phyloP scores from a whole-genome alignment of 2,797 vertebrate species.

The Chrosomus eos region DNA sequence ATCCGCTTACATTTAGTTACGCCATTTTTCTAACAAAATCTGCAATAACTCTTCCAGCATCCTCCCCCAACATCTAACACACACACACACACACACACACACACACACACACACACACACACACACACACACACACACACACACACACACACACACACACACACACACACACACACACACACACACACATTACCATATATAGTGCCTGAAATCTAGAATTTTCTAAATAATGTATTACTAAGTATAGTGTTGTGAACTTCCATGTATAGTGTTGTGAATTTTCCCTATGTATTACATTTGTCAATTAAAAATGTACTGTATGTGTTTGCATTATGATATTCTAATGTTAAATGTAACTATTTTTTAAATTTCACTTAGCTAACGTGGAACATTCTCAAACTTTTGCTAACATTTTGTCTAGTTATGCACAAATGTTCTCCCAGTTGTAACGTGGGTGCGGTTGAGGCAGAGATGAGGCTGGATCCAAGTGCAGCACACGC shows the following conservation, averaged over 20 bases:
- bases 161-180: too few species aligned
- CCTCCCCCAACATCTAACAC: not conserved
- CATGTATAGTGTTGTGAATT: not conserved
- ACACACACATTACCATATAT: too few species aligned
- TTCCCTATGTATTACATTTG: not conserved
- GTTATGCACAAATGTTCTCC: too few species aligned
- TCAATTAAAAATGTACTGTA: not conserved
- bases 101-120: too few species aligned
- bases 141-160: too few species aligned
- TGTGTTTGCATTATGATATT: not conserved
- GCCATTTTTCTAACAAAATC: slow-evolving; percentile 30
- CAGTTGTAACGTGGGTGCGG: too few species aligned
- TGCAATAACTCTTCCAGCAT: slow-evolving; percentile 5
- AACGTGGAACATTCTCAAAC: not conserved
- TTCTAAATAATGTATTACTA: not conserved
- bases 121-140: too few species aligned
- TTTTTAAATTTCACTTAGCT: not conserved
- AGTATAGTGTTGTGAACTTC: not conserved
- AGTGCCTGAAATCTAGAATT: not conserved
- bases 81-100: not conserved
- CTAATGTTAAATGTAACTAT: not conserved
- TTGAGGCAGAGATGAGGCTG: too few species aligned
- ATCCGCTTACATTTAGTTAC: slow-evolving; percentile 44
- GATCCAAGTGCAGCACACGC: too few species aligned
- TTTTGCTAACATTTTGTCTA: too few species aligned